Percentiles rank a stretch among this genome's conserved stretches.
Evolutionary conservation across 37 sponge, comb jelly and placozoan species (phyloP).

Genomic region (Spongilla lacustris): DNA sequence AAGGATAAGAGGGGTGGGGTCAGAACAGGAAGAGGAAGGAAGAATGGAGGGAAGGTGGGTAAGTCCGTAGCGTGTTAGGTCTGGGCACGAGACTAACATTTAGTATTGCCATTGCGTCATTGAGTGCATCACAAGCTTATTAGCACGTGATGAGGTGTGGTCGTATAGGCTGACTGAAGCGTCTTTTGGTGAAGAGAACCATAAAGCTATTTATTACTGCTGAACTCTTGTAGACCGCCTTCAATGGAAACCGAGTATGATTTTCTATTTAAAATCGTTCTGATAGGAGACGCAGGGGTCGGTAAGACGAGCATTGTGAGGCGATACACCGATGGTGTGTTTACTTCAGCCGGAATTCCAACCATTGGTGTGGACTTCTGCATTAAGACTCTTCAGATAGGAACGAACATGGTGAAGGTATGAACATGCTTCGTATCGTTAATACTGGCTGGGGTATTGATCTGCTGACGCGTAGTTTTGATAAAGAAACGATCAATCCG

Average conservation of each 20-base stretch:
- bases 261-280: constrained; percentile 75
- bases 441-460: not conserved
- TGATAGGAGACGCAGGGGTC: constrained; percentile 84
- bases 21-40: not conserved
- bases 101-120: not conserved
- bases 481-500: too few species aligned
- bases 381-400: constrained; percentile 86
- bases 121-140: not conserved
- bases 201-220: not conserved
- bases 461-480: not conserved
- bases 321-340: constrained; percentile 76
- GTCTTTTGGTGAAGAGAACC: not conserved
- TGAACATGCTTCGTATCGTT: not conserved
- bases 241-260: constrained; percentile 79
- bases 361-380: constrained; percentile 93
- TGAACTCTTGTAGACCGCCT: not conserved
- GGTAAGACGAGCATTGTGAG: constrained; percentile 78
- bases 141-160: not conserved
- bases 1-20: not conserved
- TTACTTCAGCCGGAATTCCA: constrained; percentile 73
- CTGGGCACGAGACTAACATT: too few species aligned
- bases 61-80: too few species aligned
- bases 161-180: not conserved
- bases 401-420: constrained; percentile 84
- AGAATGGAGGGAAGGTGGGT: not conserved